Base-by-base conservation (phyloP, 1,140 invertebrate species). In the Nomia melanderi region DNA sequence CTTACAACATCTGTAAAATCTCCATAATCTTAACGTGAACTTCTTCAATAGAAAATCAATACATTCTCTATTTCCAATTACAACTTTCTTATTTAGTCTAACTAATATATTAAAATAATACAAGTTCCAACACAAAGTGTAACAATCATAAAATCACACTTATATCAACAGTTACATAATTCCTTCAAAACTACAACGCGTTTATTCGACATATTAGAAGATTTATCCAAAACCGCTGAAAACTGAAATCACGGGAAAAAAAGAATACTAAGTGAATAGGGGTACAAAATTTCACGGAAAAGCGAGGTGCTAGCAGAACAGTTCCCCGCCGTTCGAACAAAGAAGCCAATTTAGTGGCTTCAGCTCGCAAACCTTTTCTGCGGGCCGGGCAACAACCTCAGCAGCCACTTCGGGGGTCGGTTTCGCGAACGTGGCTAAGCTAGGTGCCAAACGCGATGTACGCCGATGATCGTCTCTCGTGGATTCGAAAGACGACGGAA, bases 301-400 rank as follows among this genome's bases (percentile, higher is more conserved):
- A 1, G 47, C n/a, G 50, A 25, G 1, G 5, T 12, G n/a, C n/a
- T n/a, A n/a, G n/a, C n/a, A n/a, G n/a, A n/a, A 69, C 73, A 50
- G 65, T 76, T 70, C 54, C 36, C 39, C 65, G 53, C 14, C 39
- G 64, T 60, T 70, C 65, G 65, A 76, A 53, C 54, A 69, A 70
- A 76, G 64, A 41, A 56, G 29, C 65, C 74, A 60, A 76, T 76
- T 56, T 75, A 75, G 25, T 2, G 47, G 36, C 62, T 73, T 29
- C 39, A 64, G 47, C n/a, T 20, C 25, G 29, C 27, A 12, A 53
- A 65, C 47, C 33, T 39, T 64, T n/a, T 31, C 9, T 39, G 1
- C 29, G 7, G 5, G 27, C n/a, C 33, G 47, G 20, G 31, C 47
- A 36, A 50, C 57, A 29, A 50, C 17, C 57, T 14, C n/a, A 20